Evolutionary conservation across 2,113 vertebrate species (phyloP), one percentile per base, ranked within the genome.

Genomic region (Struthidea cinerea): DNA sequence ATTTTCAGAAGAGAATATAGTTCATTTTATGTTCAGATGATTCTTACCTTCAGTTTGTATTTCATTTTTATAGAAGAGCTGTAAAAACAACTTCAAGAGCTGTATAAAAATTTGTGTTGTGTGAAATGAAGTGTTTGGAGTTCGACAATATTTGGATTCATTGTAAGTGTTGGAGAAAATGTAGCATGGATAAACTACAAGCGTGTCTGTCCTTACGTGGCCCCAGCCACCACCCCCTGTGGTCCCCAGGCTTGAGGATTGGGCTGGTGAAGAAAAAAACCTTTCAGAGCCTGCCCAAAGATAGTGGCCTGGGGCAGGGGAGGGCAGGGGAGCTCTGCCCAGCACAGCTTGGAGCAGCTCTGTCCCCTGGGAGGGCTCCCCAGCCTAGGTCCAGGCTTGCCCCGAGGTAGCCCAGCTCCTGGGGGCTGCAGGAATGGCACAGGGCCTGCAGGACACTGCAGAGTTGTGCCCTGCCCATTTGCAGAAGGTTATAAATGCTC

Each of bases 391-490:
- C 8, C 26, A 4, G 65, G 13, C 28, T 37, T 13, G 35, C 30
- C 28, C 78, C 2, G 0, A 19, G 35, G 33, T 1, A 33, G 30
- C 32, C 49, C 50, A n/a, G 55, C 42, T 74, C 60, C 82, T 16
- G 17, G 18, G 41, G 47, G 7, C 71, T 75, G 79, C 67, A 52
- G 33, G 24, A 28, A 6, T 2, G 11, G 39, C 75, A 27, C 4
- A 5, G 67, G 5, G 16, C 32, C 35, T 2, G 1, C 14, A 21
- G 56, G 56, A 23, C 30, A 3, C 6, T 0, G 56, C 3, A 4
- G 30, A 41, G 23, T 0, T 39, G 39, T 20, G 35, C 16, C 39
- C 68, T 87, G n/a, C 26, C 24, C 71, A 3, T 46, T 15, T 5
- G 14, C 37, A n/a, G 14, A 23, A 35, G 61, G 33, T 16, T 39